Evolutionary conservation across 2,113 vertebrate species (phyloP), one percentile per base, ranked within the genome.

Genomic region (Paracanthobrama guichenoti): DNA sequence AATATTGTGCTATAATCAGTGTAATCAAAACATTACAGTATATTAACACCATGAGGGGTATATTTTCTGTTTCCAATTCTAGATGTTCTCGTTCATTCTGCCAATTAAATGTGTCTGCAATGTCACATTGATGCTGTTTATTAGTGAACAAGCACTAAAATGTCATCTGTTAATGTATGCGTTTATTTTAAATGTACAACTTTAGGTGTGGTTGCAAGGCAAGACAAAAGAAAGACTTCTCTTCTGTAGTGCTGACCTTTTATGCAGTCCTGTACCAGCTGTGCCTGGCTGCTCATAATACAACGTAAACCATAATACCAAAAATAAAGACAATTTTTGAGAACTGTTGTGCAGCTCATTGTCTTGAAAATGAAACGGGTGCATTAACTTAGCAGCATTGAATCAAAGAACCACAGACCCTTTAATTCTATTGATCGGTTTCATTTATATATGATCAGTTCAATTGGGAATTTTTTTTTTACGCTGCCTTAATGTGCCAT

Each of bases 51-150:
- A 59, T 13, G 6, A 31, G 31, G 75, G 75, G 75, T 64, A 26
- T 64, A 59, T 77, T 77, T 78, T 78, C 31, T 78, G 44, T 78
- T 42, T 60, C 22, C n/a, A 78, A 42, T 78, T 78, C 35, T 79
- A 48, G 2, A 60, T 79, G 22, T 44, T 24, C 22, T 44, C 18
- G n/a, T 60, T 79, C 39, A 46, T 39, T 24, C 77, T 26, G 39
- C 4, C 39, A 62, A 46, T 26, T 24, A 79, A 10, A 18, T n/a
- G 35, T 60, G 57, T 77, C 55, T 44, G 22, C 4, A 39, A 26
- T 80, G 18, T 81, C 26, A 39, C 31, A n/a, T 42, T 12, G 9
- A 35, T 48, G 48, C 31, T 18, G 31, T 71, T 39, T 57, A 71
- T 24, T 57, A 57, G 62, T 53, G 39, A n/a, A 60, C 18, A n/a